Conservation (phyloP, 92 coral and sea anemone genomes). For the Porites rus region DNA sequence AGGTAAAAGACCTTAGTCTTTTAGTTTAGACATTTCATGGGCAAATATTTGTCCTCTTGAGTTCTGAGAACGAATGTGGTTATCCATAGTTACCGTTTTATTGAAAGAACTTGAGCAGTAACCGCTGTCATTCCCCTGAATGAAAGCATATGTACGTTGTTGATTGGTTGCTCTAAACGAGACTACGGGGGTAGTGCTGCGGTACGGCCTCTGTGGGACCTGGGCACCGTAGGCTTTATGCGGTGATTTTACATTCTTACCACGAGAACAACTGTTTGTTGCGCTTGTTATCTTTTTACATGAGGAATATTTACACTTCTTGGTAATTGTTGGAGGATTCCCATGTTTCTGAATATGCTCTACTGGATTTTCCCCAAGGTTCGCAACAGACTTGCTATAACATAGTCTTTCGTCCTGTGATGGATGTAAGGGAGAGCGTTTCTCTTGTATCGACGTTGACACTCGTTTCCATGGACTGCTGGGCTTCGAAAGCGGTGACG, state of each 20-base stretch:
- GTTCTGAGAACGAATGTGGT: constrained; percentile 76
- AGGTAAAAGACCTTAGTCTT: not conserved
- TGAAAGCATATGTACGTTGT: constrained; percentile 66
- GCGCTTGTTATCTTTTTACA: not conserved
- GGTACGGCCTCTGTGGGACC: constrained; percentile 61
- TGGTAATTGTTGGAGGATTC: not conserved
- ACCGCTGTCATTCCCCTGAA: constrained; percentile 81
- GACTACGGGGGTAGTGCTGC: constrained; percentile 2
- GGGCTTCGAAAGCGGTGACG: constrained; percentile 22
- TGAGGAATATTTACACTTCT: not conserved
- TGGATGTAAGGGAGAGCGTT: not conserved
- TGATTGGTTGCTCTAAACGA: constrained; percentile 70
- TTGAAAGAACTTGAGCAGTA: constrained; percentile 75
- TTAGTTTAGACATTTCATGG: not conserved
- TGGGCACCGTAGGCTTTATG: constrained; percentile 49
- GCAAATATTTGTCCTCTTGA: constrained; percentile 28
- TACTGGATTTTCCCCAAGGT: constrained; percentile 4
- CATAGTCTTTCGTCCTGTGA: not conserved
- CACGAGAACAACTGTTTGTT: not conserved
- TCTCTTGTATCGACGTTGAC: not conserved
- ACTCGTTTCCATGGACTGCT: not conserved
- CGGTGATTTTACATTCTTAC: constrained; percentile 47
- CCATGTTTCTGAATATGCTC: not conserved
- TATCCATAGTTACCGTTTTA: constrained; percentile 75
- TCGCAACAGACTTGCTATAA: constrained; percentile 32